Percentiles rank a stretch among this genome's conserved stretches.
Conservation (phyloP, 2,888 invertebrate species). For the Leptopilina syphax region DNA sequence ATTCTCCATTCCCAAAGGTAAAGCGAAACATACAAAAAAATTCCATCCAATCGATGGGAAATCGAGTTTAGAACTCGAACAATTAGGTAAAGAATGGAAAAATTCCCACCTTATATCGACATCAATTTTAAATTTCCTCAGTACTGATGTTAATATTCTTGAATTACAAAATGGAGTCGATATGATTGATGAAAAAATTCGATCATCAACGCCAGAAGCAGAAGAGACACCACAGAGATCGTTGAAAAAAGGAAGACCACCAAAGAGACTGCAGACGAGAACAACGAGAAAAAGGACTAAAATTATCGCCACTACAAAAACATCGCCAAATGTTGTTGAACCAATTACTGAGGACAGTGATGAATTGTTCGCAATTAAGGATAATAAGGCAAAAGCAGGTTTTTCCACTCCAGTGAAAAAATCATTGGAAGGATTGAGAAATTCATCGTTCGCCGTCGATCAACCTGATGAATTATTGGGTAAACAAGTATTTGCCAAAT, state of each 20-base stretch:
- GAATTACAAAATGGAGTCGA: constrained; percentile 63
- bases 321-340: constrained; percentile 38
- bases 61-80: constrained; percentile 59
- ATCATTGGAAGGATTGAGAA: constrained; percentile 31
- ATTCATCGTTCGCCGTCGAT: not conserved
- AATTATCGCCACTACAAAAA: not conserved
- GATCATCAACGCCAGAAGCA: constrained; percentile 69
- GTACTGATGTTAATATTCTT: constrained; percentile 57
- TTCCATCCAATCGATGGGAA: constrained; percentile 42
- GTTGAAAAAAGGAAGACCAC: constrained; percentile 2
- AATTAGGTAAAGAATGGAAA: constrained; percentile 68
- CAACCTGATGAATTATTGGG: constrained; percentile 64
- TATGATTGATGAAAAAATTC: constrained; percentile 64
- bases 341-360: constrained; percentile 29
- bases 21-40: constrained; percentile 65
- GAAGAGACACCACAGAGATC: constrained; percentile 16
- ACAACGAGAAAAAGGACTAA: constrained; percentile 46
- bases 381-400: constrained; percentile 43
- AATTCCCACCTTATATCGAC: constrained; percentile 63
- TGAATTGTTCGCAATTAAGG: constrained; percentile 42
- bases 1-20: constrained; percentile 65
- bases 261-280: constrained; percentile 15
- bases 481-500: constrained; percentile 81
- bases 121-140: constrained; percentile 61
- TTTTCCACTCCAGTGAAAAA: constrained; percentile 42